These are phyloP conservation scores for Pipistrellus pygmaeus DNA, from an alignment of 2,797 vertebrate genomes.

Conservation along the genomic window DNA sequence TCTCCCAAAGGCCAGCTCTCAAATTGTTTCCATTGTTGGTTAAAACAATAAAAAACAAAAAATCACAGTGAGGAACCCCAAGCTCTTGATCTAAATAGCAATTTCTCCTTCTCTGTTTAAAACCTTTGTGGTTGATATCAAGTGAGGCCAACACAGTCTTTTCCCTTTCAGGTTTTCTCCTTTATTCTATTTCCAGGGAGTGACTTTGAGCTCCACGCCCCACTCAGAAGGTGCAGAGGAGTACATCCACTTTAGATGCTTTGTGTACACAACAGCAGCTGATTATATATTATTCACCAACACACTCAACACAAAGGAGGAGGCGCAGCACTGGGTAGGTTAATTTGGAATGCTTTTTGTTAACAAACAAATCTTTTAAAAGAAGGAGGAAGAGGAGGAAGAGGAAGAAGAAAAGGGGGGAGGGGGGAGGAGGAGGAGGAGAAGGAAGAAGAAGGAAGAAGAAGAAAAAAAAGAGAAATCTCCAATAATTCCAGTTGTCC, in stretches of 20 bases:
- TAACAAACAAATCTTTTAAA: constrained; percentile 68
- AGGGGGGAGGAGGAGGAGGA: no score
- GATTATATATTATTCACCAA: constrained; percentile 62
- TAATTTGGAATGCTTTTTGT: constrained; percentile 77
- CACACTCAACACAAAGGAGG: not conserved
- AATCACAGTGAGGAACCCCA: not conserved
- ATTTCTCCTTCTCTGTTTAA: not conserved
- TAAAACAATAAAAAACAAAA: not conserved
- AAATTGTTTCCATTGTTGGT: not conserved
- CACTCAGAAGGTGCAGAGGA: constrained; percentile 48
- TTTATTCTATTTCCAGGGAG: not conserved
- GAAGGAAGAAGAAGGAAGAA: no score
- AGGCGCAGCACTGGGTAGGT: constrained; percentile 43
- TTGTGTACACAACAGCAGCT: not conserved
- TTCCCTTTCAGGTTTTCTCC: constrained; percentile 60
- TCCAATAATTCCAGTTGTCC: not conserved
- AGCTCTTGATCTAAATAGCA: not conserved
- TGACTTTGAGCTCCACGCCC: constrained; percentile 57
- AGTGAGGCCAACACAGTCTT: not conserved
- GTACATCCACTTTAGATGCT: constrained; percentile 47
- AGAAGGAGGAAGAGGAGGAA: not conserved
- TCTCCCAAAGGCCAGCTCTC: not conserved
- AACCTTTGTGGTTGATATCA: not conserved
- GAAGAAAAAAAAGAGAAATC: not conserved
- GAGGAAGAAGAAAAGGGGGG: no score